Evolutionary conservation across 2,797 vertebrate genomes (phyloP).

Genomic region (Diceros bicornis): DNA sequence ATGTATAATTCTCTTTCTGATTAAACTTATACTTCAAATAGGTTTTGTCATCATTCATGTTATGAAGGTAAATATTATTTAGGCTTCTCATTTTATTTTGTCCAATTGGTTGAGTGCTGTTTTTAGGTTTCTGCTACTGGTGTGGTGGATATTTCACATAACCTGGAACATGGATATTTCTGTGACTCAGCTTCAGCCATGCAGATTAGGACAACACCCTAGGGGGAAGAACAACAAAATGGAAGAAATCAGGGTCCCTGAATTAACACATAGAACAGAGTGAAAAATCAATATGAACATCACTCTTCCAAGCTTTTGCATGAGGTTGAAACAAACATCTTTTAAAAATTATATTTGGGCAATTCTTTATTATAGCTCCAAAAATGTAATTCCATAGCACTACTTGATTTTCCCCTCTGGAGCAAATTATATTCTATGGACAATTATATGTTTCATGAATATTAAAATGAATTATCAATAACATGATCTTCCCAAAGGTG

Average conservation of each 20-base stretch:
- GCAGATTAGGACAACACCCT: background rate
- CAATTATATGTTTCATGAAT: background rate
- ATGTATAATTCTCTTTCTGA: background rate
- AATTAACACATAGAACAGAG: background rate
- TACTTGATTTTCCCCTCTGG: background rate
- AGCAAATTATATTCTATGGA: background rate
- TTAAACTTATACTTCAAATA: background rate
- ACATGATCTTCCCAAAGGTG: background rate
- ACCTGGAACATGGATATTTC: background rate
- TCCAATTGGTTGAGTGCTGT: background rate
- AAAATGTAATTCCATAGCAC: background rate
- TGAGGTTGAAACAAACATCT: background rate
- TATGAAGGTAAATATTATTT: background rate
- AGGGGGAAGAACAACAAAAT: background rate
- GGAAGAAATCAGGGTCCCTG: background rate
- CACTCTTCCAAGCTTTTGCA: background rate
- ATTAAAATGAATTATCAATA: background rate
- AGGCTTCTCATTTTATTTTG: background rate
- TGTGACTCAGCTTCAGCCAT: background rate
- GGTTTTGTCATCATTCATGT: background rate
- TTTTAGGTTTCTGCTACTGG: background rate
- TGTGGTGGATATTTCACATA: background rate
- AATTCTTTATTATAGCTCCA: background rate
- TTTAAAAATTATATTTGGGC: background rate
- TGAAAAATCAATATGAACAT: background rate